phyloP scores from a whole-genome alignment of 2,113 vertebrate species.

The Microcebus murinus region DNA sequence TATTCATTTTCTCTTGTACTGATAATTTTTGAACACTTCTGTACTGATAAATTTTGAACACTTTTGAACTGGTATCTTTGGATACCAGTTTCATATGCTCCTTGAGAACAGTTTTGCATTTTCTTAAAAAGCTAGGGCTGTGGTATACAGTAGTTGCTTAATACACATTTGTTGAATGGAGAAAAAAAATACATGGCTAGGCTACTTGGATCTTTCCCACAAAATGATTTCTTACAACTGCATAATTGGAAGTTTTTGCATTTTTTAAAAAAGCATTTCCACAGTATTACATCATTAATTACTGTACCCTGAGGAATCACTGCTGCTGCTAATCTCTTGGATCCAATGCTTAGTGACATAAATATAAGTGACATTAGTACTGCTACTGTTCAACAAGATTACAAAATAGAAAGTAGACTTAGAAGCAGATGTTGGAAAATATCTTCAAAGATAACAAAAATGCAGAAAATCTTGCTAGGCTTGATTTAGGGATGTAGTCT shows the following conservation, averaged over 20 bases:
- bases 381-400: neutral
- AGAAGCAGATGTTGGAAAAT: conserved; percentile 20
- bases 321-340: conserved; percentile 33
- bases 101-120: neutral
- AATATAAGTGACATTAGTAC: neutral
- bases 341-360: conserved; percentile 25
- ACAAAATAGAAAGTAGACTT: conserved; percentile 20
- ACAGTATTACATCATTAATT: conserved; percentile 43
- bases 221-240: conserved; percentile 40
- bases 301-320: neutral
- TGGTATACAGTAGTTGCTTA: neutral
- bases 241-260: neutral
- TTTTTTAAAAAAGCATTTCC: neutral
- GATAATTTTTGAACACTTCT: neutral
- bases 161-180: neutral
- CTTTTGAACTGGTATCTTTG: neutral
- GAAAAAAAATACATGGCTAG: neutral
- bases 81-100: neutral
- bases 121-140: neutral
- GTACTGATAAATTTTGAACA: neutral
- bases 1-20: neutral
- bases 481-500: neutral
- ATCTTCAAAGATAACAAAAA: neutral
- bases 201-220: neutral
- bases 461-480: neutral